A percentile compares a stretch with the other conserved stretches of the same genome.
These are phyloP conservation scores for Chironomus tepperi DNA, from an alignment of 1,140 invertebrate genomes.

Conservation along the genomic window DNA sequence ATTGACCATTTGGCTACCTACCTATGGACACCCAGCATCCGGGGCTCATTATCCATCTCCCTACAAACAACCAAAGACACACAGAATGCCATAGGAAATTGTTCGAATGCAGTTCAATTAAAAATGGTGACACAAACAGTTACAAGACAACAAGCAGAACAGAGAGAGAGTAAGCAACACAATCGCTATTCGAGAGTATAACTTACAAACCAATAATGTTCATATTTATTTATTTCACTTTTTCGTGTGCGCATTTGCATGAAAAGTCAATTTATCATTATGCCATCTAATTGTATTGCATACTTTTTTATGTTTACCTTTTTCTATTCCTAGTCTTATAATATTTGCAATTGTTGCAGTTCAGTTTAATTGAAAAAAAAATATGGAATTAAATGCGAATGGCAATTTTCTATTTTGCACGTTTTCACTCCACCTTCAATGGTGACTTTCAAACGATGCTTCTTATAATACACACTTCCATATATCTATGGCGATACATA, in stretches of 20 bases:
- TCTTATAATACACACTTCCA: background rate
- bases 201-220: conserved; percentile 1
- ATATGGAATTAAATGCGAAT: background rate
- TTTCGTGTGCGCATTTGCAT: conserved; percentile 19
- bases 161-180: too few relatives aligned
- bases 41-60: too few relatives aligned
- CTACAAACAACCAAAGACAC: too few relatives aligned
- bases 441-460: background rate
- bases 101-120: too few relatives aligned
- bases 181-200: too few relatives aligned
- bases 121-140: too few relatives aligned
- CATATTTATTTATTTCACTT: conserved; percentile 23
- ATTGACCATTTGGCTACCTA: too few relatives aligned
- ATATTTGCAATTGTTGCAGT: conserved; percentile 4
- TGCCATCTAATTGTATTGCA: conserved; percentile 20
- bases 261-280: conserved; percentile 23
- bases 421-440: background rate
- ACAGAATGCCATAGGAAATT: too few relatives aligned
- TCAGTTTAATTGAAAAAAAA: conserved; percentile 2
- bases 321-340: background rate
- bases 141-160: too few relatives aligned
- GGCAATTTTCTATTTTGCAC: conserved; percentile 12
- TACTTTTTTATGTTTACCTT: background rate
- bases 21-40: too few relatives aligned
- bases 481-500: background rate